Percentiles rank a stretch among this genome's conserved stretches.
phyloP scores from a whole-genome alignment of 2,113 vertebrate genomes.

The Aphyosemion australe region DNA sequence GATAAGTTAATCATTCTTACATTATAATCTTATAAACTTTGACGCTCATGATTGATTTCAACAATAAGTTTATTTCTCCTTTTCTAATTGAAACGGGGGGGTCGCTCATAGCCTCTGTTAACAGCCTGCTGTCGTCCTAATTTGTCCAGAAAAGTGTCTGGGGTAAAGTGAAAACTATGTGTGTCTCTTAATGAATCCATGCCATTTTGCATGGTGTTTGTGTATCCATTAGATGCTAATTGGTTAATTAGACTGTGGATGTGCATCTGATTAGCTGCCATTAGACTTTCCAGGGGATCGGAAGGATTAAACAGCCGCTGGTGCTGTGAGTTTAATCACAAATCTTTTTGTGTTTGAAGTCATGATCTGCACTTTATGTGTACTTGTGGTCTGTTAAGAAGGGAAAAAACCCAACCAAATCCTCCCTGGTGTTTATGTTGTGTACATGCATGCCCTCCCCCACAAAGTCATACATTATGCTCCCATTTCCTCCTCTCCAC shows the following conservation, averaged over 20 bases:
- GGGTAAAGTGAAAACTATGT: conserved; percentile 38
- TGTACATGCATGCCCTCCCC: not conserved
- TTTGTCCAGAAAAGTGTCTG: conserved; percentile 41
- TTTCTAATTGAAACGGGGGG: not conserved
- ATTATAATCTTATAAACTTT: too few relatives aligned
- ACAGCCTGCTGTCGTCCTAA: conserved; percentile 21
- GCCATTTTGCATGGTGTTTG: conserved; percentile 41
- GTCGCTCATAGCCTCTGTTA: conserved; percentile 1
- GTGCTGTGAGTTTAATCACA: conserved; percentile 21
- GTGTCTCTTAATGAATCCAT: conserved; percentile 42
- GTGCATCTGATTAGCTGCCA: conserved; percentile 69
- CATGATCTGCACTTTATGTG: not conserved
- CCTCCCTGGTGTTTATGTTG: not conserved
- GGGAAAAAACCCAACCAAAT: conserved; percentile 8
- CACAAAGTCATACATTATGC: conserved; percentile 25
- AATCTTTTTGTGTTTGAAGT: conserved; percentile 8
- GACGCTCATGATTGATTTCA: not conserved
- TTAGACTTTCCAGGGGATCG: conserved; percentile 61
- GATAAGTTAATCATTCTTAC: not conserved
- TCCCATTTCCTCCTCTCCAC: conserved; percentile 43
- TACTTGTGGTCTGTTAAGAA: not conserved
- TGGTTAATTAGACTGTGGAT: conserved; percentile 67
- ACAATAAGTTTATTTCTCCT: not conserved
- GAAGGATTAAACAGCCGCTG: conserved; percentile 36
- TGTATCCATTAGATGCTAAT: conserved; percentile 66